Evolutionary conservation across 2,888 invertebrate species (phyloP), one percentile per base, ranked within the genome.

Genomic region (Acanthococcus lagerstroemiae): DNA sequence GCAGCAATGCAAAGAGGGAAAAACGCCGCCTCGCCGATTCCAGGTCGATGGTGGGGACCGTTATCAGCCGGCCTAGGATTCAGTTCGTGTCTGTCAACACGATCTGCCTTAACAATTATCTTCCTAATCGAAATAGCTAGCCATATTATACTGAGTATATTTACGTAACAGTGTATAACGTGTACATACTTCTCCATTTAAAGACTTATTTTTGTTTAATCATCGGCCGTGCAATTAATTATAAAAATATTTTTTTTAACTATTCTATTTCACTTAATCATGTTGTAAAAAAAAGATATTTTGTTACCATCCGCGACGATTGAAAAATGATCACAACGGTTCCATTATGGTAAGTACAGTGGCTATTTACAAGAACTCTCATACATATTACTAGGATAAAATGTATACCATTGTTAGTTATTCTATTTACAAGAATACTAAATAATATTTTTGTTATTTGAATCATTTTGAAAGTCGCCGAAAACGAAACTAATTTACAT

Each of bases 1-100:
- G 77, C 77, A 24, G 81, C 81, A 15, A 81, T 81, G 80, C 81
- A 81, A 74, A 77, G 80, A 70, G 81, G 80, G 17, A 80, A 80
- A 72, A 79, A 79, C 72, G 78, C 78, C 37, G 79, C 79, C 55
- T 79, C 79, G 4, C 78, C 78, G 2, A 78, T 79, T 66, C 79
- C 79, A 9, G 79, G 77, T 55, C 71, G 74, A 55, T 75, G 74
- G 74, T 79, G 79, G 78, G 77, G 78, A 26, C 79, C 79, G 68
- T 73, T 80, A 46, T 78, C 79, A 12, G 78, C 78, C 69, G 79
- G 78, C 15, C 72, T 80, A 7, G 79, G 79, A 4, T 73, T 80
- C 55, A 77, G 78, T 56, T 75, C 78, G 61, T 78, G 78, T 70
- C 75, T 78, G 54, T 76, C 77, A 17, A 77, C 77, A 45, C 74